A percentile compares a stretch with the other conserved stretches of the same genome.
Evolutionary conservation across 1,140 invertebrate species (phyloP).

Genomic region (Liolophura sinensis): DNA sequence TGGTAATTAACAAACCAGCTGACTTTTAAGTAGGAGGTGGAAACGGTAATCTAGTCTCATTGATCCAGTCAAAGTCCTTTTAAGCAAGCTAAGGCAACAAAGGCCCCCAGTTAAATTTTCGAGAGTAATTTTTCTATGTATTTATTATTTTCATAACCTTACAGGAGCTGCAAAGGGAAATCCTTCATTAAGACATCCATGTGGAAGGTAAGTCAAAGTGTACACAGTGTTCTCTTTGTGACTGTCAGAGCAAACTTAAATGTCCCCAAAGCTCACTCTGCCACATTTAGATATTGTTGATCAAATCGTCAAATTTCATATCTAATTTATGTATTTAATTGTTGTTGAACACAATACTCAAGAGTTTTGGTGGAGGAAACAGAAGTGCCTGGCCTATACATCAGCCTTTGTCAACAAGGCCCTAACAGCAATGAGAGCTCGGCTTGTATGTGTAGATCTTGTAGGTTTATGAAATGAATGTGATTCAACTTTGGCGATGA

Average conservation of each 20-base stretch:
- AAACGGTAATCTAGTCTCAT: too few relatives aligned
- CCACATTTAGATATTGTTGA: neutral
- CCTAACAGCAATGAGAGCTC: too few relatives aligned
- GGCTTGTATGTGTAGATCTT: too few relatives aligned
- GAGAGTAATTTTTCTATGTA: neutral
- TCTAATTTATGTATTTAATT: constrained; percentile 1
- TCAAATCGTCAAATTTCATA: neutral
- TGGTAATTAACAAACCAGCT: too few relatives aligned
- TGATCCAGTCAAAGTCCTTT: too few relatives aligned
- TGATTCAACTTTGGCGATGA: too few relatives aligned
- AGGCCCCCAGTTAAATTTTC: neutral
- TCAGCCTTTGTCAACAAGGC: too few relatives aligned
- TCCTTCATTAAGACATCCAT: constrained; percentile 73
- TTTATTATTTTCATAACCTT: constrained; percentile 12
- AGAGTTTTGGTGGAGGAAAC: constrained; percentile 1
- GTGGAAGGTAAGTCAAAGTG: constrained; percentile 28
- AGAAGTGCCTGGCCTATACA: too few relatives aligned
- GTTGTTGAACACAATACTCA: too few relatives aligned
- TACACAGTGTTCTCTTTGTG: neutral
- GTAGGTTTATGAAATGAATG: too few relatives aligned
- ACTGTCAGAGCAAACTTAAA: neutral
- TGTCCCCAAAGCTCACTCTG: neutral
- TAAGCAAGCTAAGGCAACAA: too few relatives aligned
- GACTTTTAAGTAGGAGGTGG: too few relatives aligned
- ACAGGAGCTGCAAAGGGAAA: constrained; percentile 71